Evolutionary conservation across 2,113 vertebrate species (phyloP), one percentile per base, ranked within the genome.

Genomic region (Formicarius rufipectus): DNA sequence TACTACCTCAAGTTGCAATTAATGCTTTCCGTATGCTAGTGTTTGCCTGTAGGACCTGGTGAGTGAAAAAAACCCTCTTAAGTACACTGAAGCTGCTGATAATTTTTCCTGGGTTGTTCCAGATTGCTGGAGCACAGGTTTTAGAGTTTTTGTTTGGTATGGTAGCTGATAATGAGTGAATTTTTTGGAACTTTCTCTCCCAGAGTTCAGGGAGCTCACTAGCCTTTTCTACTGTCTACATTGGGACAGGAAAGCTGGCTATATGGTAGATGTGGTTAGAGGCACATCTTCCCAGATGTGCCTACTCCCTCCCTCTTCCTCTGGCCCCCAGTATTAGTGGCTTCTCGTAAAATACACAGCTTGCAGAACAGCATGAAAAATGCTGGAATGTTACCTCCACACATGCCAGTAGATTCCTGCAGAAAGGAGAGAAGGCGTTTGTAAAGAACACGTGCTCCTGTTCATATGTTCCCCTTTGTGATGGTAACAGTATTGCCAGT

Each of bases 391-490:
- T 84, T 87, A 37, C 17, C 52, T 77, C 56, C 15, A 4, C 66
- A 60, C 58, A 25, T 56, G 75, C 66, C 42, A 28, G 4, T 12
- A 33, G 44, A 85, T 76, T 49, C 31, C 75, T 50, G 35, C 37
- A 83, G 67, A n/a, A 95, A 47, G 24, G 50, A 42, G 25, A 53
- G 37, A 44, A 45, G 44, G 55, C 9, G 15, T 52, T 89, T 67
- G 53, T 59, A 44, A 44, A 44, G 40, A 92, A 19, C 37, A 28
- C 17, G 19, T 90, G 76, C 44, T 89, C 63, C 45, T 80, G 79
- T 28, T 52, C 50, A 1, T 66, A 12, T 0, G 0, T n/a, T 59
- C 18, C 13, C 49, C 50, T 56, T 62, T 0, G 0, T 33, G 78
- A 30, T 33, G 33, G 12, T 59, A 78, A 52, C 11, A 6, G 31